Evolutionary conservation across 2,113 vertebrate genomes (phyloP).

Genomic region (Pogonocichla stellata): DNA sequence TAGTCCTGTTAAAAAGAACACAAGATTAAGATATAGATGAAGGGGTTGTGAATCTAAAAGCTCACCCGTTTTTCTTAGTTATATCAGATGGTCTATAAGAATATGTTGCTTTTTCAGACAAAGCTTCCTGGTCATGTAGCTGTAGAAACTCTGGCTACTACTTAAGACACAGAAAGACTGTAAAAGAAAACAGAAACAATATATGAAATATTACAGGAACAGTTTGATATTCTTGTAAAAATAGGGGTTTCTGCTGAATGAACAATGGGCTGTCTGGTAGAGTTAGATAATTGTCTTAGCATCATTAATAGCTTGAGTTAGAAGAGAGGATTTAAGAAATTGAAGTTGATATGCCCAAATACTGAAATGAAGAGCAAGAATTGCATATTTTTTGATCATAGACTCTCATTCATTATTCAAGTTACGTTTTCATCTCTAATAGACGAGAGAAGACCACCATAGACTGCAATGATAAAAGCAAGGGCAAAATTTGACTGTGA

Average conservation of each 20-base stretch:
- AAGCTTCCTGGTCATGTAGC: background rate
- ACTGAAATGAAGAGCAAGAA: slow-evolving; percentile 35
- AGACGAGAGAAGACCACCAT: background rate
- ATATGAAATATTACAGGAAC: slow-evolving; percentile 8
- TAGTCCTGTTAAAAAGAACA: background rate
- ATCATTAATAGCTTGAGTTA: slow-evolving; percentile 23
- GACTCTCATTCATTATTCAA: slow-evolving; percentile 31
- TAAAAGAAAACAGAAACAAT: background rate
- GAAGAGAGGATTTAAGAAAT: slow-evolving; percentile 43
- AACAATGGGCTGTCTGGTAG: background rate
- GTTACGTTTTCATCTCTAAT: background rate
- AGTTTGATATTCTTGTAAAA: background rate
- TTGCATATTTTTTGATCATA: slow-evolving; percentile 37
- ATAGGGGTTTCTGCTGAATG: background rate
- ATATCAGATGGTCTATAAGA: background rate
- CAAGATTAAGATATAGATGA: background rate
- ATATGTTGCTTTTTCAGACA: background rate
- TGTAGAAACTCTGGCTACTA: background rate
- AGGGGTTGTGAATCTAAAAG: background rate
- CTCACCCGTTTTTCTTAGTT: background rate
- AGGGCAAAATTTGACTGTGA: background rate
- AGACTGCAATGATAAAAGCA: background rate
- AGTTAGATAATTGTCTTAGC: slow-evolving; percentile 39
- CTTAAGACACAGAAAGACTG: background rate
- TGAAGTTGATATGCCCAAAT: slow-evolving; percentile 34